Evolutionary conservation across 1,140 invertebrate species (phyloP).

Genomic region (Monochamus saltuarius): DNA sequence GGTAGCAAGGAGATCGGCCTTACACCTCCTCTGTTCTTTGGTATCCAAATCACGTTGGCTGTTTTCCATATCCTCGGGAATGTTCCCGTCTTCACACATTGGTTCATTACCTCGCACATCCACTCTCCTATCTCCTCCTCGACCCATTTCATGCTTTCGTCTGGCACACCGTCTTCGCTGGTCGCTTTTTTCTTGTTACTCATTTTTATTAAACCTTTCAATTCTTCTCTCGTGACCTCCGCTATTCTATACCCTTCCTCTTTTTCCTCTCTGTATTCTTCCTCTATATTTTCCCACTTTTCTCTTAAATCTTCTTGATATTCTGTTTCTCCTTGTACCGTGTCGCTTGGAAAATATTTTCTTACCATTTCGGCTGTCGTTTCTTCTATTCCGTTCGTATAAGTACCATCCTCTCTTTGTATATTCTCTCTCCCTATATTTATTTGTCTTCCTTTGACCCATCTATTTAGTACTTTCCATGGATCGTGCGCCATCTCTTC

Average conservation of each 20-base stretch:
- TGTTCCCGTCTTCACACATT: background rate
- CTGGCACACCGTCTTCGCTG: conserved; percentile 7
- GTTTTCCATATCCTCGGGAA: conserved; percentile 13
- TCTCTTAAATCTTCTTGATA: background rate
- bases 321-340: background rate
- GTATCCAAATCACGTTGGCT: conserved; percentile 13
- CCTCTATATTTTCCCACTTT: too few species aligned
- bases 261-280: too few species aligned
- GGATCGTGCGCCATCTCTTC: background rate
- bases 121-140: background rate
- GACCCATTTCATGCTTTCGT: background rate
- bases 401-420: conserved; percentile 4
- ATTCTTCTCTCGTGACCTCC: background rate
- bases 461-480: background rate
- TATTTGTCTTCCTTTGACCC: background rate
- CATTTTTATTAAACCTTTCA: too few species aligned
- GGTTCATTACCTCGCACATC: background rate
- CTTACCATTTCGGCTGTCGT: background rate
- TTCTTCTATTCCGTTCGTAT: background rate
- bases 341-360: conserved; percentile 2
- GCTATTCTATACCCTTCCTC: too few species aligned
- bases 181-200: background rate
- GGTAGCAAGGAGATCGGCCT: conserved; percentile 9
- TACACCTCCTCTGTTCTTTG: background rate
- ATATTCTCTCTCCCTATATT: background rate